phyloP scores from a whole-genome alignment of 2,797 vertebrate genomes.

The Sebastolobus altivelis region DNA sequence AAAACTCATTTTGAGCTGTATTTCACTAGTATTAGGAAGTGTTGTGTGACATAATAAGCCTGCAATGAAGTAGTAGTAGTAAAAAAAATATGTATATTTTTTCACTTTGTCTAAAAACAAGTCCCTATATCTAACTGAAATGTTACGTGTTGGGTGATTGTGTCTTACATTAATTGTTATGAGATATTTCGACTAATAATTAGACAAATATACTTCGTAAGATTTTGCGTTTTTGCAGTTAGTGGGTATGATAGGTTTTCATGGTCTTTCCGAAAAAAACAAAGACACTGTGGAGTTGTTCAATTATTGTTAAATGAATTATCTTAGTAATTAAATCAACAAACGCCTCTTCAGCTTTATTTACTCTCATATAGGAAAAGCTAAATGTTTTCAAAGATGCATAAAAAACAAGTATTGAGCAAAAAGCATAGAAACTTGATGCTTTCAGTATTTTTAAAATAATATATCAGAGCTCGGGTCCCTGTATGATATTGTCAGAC shows the following conservation, averaged over 20 bases:
- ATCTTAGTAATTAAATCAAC: too few species aligned
- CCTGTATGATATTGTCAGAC: neutral
- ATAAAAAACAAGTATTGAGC: neutral
- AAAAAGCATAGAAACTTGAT: neutral
- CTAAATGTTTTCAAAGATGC: neutral
- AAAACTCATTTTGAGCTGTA: neutral
- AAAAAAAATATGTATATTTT: neutral
- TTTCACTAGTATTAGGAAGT: neutral
- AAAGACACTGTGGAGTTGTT: too few species aligned
- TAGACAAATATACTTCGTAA: too few species aligned
- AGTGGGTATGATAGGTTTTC: too few species aligned
- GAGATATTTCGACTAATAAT: neutral
- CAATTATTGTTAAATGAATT: too few species aligned
- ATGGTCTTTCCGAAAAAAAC: too few species aligned
- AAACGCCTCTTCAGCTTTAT: too few species aligned
- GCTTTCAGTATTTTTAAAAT: neutral
- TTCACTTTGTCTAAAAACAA: accelerated
- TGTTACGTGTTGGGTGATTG: too few species aligned
- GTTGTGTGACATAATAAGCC: too few species aligned
- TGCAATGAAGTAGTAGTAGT: too few species aligned
- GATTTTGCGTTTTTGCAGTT: too few species aligned
- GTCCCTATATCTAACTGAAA: accelerated
- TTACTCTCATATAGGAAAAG: too few species aligned
- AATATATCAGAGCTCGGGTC: neutral
- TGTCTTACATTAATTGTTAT: neutral